phyloP scores from a whole-genome alignment of 1,140 invertebrate species.

The Aphis craccivora region DNA sequence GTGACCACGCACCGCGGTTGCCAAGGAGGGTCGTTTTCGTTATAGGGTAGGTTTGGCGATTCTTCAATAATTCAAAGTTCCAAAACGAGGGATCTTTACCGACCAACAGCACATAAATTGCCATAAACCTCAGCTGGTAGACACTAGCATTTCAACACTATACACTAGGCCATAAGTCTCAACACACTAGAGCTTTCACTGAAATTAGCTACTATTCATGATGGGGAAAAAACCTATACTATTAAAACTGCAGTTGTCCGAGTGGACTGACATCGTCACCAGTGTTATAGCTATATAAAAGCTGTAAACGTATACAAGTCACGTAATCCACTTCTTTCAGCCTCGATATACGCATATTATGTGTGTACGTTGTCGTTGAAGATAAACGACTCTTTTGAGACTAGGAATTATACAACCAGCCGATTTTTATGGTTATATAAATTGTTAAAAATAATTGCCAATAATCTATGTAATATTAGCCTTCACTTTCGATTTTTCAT shows the following conservation, averaged over 20 bases:
- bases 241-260: background rate
- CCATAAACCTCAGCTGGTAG: slow-evolving; percentile 51
- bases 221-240: background rate
- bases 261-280: background rate
- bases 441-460: background rate
- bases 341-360: background rate
- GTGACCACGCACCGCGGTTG: slow-evolving; percentile 42
- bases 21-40: slow-evolving; percentile 29
- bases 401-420: background rate
- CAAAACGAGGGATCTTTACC: slow-evolving; percentile 56
- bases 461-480: background rate
- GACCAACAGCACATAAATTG: slow-evolving; percentile 50
- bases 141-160: slow-evolving; percentile 47
- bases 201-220: slow-evolving; percentile 27
- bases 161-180: background rate
- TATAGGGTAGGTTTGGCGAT: background rate
- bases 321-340: slow-evolving; percentile 21
- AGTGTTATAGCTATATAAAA: background rate
- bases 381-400: slow-evolving; percentile 40
- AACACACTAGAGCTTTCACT: slow-evolving; percentile 37
- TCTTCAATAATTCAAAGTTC: slow-evolving; percentile 57
- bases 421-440: background rate
- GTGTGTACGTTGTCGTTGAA: background rate
- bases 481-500: background rate
- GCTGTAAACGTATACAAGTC: slow-evolving; percentile 20